Base-by-base conservation (phyloP, 2,113 vertebrate genomes). In the Aythya baeri region DNA sequence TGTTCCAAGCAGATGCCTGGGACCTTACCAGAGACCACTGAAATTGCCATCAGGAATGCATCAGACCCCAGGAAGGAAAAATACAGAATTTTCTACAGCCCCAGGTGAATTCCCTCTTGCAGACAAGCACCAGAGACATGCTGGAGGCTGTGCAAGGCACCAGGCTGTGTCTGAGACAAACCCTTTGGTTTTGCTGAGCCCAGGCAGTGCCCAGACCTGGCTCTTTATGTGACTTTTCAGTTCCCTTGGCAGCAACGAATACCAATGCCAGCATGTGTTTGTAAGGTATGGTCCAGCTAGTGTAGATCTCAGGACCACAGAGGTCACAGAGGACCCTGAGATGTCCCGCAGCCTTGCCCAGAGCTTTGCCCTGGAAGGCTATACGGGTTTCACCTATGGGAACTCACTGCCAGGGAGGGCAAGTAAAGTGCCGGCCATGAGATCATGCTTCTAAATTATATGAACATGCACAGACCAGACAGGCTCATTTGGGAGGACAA, bases 121-220 rank as follows among this genome's bases (percentile, higher is more conserved):
- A 77, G 44, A 57, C 20, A 27, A 23, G 23, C 57, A 43, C 59
- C 7, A 6, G 58, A 17, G 62, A 65, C 23, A 31, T 27, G 63
- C 18, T 27, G 4, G 17, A 20, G 27, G 54, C 38, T 17, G 38
- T 52, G 32, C 41, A 21, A 67, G 29, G 65, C 41, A 44, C 26
- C 36, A 26, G 8, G 3, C 38, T 49, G 43, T 6, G 49, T 15
- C 14, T 1, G 36, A 63, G 21, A 59, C 17, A 78, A 89, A 31
- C 11, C 17, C 18, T 57, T 41, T 0, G 0, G 50, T n/a, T 83
- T 15, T 91, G n/a, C 86, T 52, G 58, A 0, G 0, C 38, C 29
- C 67, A 80, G 50, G 50, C 49, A 54, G 6, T 29, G 43, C 12
- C 27, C 26, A 25, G 25, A 38, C 41, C 38, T 29, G 82, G 9